Conservation (phyloP, 1,140 invertebrate species). For the Drosophila kohkoa region DNA sequence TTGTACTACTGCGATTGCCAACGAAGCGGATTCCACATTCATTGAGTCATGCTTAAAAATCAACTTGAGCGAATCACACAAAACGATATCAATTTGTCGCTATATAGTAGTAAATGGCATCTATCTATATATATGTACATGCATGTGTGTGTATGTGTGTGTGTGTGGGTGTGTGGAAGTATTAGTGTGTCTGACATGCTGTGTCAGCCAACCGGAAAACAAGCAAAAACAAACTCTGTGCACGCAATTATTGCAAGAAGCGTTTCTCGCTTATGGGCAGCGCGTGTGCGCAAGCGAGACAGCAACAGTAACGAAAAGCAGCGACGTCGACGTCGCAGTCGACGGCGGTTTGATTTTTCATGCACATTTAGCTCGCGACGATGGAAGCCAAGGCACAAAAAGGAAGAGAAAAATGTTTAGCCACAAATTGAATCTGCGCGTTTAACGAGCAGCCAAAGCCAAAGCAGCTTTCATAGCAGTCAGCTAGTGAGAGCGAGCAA, state of each 20-base stretch:
- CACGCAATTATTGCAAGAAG: conserved; percentile 62
- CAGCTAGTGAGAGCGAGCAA: conserved; percentile 3
- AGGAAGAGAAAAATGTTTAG: conserved; percentile 80
- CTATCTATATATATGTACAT: conserved; percentile 18
- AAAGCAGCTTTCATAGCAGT: neutral
- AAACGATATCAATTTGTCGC: conserved; percentile 83
- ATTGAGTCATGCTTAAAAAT: conserved; percentile 76
- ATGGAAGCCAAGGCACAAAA: conserved; percentile 56
- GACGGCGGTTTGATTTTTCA: conserved; percentile 71
- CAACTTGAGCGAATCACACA: conserved; percentile 80
- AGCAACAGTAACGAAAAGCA: conserved; percentile 35
- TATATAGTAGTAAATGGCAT: conserved; percentile 64
- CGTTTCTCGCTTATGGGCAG: conserved; percentile 33
- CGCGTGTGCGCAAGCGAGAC: conserved; percentile 40
- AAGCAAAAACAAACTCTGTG: conserved; percentile 72
- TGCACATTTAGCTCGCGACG: conserved; percentile 80
- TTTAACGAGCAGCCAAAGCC: conserved; percentile 55
- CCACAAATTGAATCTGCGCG: conserved; percentile 77
- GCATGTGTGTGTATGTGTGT: neutral
- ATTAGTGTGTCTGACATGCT: conserved; percentile 29
- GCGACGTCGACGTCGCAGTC: conserved; percentile 7
- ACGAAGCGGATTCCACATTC: conserved; percentile 16
- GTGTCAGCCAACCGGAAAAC: conserved; percentile 83
- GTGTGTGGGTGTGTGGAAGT: neutral
- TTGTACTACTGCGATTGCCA: too few relatives aligned